Evolutionary conservation across 2,113 vertebrate genomes (phyloP).

Genomic region (Gavia stellata): DNA sequence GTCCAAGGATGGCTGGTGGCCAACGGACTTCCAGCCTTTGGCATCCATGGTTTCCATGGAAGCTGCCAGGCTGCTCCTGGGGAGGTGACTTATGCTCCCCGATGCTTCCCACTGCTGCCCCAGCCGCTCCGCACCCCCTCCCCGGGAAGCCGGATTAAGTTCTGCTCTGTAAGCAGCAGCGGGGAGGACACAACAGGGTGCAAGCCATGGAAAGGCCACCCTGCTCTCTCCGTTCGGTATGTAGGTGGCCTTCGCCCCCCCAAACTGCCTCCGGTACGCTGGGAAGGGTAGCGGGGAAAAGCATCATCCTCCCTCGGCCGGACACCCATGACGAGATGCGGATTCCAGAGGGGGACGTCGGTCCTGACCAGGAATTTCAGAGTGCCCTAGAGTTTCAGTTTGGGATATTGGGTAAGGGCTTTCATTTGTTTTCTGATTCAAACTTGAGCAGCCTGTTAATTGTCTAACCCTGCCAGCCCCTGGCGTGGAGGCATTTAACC

Average conservation of each 20-base stretch:
- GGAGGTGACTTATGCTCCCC: neutral
- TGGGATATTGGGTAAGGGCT: neutral
- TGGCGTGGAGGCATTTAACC: neutral
- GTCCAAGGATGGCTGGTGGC: fast-evolving
- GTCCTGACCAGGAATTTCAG: neutral
- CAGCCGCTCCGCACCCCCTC: fast-evolving
- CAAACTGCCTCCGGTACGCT: neutral
- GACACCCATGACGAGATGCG: neutral
- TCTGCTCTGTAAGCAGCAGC: neutral
- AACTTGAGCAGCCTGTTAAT: neutral
- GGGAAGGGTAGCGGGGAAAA: neutral
- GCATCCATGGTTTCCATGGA: neutral
- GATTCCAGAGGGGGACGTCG: fast-evolving
- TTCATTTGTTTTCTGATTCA: neutral
- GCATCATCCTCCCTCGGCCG: neutral
- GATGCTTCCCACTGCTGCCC: neutral
- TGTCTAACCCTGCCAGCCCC: neutral
- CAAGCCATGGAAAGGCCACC: neutral
- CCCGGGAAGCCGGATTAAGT: fast-evolving
- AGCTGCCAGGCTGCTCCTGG: fast-evolving
- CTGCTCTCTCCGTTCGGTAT: fast-evolving
- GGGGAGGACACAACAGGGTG: too few relatives aligned
- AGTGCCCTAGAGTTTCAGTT: neutral
- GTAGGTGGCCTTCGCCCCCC: neutral
- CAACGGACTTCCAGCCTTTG: neutral